These are phyloP conservation scores for Frankliniella fusca DNA, from an alignment of 2,888 invertebrate species.

Conservation along the genomic window DNA sequence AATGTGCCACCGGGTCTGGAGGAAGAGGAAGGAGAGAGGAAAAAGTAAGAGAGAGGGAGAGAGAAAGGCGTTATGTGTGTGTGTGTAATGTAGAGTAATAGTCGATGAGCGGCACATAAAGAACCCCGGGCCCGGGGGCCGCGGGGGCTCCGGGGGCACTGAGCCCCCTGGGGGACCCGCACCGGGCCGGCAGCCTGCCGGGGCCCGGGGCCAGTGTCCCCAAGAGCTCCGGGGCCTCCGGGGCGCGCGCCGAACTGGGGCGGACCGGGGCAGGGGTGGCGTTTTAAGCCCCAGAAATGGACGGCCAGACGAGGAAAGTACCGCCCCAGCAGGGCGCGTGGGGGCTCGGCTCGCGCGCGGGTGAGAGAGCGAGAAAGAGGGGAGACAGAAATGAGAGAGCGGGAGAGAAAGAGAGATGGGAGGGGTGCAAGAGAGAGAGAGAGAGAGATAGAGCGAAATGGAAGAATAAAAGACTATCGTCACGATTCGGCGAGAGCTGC, in stretches of 20 bases:
- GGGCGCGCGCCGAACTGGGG: neutral
- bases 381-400: neutral
- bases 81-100: neutral
- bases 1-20: no score
- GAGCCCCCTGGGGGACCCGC: no score
- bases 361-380: neutral
- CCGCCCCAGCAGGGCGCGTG: neutral
- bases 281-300: constrained; percentile 22
- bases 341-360: neutral
- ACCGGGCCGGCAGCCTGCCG: no score
- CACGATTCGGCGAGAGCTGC: neutral
- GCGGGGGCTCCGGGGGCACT: no score
- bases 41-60: no score
- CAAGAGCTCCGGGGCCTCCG: neutral
- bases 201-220: no score
- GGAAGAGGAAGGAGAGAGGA: no score
- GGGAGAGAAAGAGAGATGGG: neutral
- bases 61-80: neutral
- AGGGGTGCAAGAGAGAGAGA: neutral
- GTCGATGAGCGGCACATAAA: neutral
- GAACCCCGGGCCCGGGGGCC: no score
- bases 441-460: neutral
- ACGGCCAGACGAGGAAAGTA: neutral
- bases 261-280: neutral
- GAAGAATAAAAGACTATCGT: neutral